Percentiles rank a stretch among this genome's conserved stretches.
These are phyloP conservation scores for Phataginus tricuspis DNA, from an alignment of 2,797 vertebrate species.

Conservation along the genomic window DNA sequence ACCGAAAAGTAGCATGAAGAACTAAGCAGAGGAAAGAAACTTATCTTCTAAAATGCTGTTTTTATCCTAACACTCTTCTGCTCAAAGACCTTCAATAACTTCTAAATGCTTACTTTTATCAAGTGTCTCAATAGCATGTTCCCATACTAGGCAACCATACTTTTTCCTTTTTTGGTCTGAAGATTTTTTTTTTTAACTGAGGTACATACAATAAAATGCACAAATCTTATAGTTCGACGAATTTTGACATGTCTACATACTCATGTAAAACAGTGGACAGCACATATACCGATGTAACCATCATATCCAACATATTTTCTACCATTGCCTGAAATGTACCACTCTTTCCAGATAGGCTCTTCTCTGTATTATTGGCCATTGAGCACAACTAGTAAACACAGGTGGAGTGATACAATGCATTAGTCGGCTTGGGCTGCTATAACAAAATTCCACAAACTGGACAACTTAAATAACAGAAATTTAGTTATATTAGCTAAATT, in stretches of 20 bases:
- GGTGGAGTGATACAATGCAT: not conserved
- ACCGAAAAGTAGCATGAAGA: not conserved
- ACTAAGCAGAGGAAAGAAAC: not conserved
- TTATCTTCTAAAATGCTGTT: not conserved
- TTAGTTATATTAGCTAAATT: not conserved
- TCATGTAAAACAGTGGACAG: too few species aligned
- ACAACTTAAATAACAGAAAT: not conserved
- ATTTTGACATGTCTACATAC: too few species aligned
- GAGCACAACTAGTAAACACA: not conserved
- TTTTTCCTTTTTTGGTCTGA: too few species aligned
- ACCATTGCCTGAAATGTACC: not conserved
- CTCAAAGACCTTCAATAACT: conserved; percentile 20
- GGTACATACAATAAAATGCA: too few species aligned
- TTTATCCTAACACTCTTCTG: not conserved
- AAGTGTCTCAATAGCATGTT: not conserved
- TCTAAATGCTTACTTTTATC: not conserved
- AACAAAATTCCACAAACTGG: not conserved
- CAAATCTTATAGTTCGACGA: too few species aligned
- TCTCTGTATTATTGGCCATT: not conserved
- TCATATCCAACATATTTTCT: not conserved
- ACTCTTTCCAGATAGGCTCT: not conserved
- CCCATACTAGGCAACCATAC: not conserved
- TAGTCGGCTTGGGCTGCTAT: not conserved
- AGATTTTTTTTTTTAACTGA: too few species aligned
- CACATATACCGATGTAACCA: too few species aligned